phyloP scores from a whole-genome alignment of 2,797 vertebrate species.

The Limosa lapponica region DNA sequence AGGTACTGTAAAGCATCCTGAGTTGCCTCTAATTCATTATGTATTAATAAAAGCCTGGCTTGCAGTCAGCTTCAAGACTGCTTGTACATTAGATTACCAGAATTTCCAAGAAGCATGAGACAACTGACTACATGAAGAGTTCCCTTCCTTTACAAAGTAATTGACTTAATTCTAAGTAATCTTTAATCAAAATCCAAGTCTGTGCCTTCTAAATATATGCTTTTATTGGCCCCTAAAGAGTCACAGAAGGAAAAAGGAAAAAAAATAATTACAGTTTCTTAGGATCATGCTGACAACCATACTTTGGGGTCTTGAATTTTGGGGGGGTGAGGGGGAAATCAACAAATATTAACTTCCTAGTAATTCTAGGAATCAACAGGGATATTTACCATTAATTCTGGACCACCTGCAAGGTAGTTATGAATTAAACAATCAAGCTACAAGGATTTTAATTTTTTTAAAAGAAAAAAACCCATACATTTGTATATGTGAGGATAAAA shows the following conservation, averaged over 20 bases:
- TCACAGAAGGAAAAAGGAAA: not conserved
- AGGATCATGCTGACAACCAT: constrained; percentile 32
- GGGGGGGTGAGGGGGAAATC: too few species aligned
- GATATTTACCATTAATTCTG: constrained; percentile 60
- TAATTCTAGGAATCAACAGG: constrained; percentile 55
- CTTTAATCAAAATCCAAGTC: not conserved
- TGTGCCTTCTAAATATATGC: not conserved
- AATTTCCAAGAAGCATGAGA: not conserved
- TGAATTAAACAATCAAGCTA: constrained; percentile 57
- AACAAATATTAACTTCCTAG: constrained; percentile 60
- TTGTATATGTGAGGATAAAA: constrained; percentile 19
- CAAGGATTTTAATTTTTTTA: constrained; percentile 3
- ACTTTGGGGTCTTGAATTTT: constrained; percentile 50
- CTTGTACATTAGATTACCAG: not conserved
- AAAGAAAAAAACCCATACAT: not conserved
- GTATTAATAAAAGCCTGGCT: not conserved
- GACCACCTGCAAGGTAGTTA: constrained; percentile 46
- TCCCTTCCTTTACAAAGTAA: not conserved
- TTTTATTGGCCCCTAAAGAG: not conserved
- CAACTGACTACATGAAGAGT: not conserved
- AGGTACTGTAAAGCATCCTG: not conserved
- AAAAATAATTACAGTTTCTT: constrained; percentile 4
- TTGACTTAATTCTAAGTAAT: not conserved
- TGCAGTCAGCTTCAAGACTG: not conserved
- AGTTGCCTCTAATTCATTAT: not conserved